Evolutionary conservation across 2,113 vertebrate genomes (phyloP), one percentile per base, ranked within the genome.

Genomic region (Zosterops hypoxanthus): DNA sequence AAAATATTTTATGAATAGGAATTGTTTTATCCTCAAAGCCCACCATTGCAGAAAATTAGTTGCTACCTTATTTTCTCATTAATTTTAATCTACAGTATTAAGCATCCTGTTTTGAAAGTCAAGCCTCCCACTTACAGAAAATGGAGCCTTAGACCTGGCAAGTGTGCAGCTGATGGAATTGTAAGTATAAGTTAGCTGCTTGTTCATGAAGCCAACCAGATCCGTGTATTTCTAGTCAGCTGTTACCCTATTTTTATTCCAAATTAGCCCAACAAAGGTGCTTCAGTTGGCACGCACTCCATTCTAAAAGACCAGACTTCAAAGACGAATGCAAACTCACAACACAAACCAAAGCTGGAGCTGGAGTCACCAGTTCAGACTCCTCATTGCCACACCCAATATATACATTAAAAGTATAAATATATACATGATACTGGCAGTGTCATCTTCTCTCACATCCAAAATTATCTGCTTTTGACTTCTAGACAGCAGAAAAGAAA

Each of bases 381-480:
- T 94, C 71, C 24, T 80, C 7, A 0, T 59, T 80, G 28, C 71
- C 68, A 90, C 75, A 70, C 70, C 55, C 26, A 90, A 47, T 52
- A 85, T 72, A 91, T 72, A 93, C 50, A 63, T 59, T 65, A 33
- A 53, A 88, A 93, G 44, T 56, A 55, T 90, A 93, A 93, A 90
- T 78, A 80, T 90, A 82, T 91, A 90, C 20, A 65, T 68, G 42
- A 77, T 77, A 80, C 50, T 77, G 90, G 68, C 90, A 88, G 41
- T 63, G 34, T 66, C 55, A 64, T 80, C 50, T 90, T 80, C 63
- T 90, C 46, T 76, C 90, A 90, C 70, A 81, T 90, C 26, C 39
- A 39, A 71, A 93, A 95, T 82, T 8, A 66, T 70, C 88, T 95
- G 68, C 33, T 83, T 90, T 88, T 88, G 85, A 93, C 41, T 93